These are phyloP conservation scores for Merops nubicus DNA, from an alignment of 2,113 vertebrate genomes.

Conservation along the genomic window DNA sequence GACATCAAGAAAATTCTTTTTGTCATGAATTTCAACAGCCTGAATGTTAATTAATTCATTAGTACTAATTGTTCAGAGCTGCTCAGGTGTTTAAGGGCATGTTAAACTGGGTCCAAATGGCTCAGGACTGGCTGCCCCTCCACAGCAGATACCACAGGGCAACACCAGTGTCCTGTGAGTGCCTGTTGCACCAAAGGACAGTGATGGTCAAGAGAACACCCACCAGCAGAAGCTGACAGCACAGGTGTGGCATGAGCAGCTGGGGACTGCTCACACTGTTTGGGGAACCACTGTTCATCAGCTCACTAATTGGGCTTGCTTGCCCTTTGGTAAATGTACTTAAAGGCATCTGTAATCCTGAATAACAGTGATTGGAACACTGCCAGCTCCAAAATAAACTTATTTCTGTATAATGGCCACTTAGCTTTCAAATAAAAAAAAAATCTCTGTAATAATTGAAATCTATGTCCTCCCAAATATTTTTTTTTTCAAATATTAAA, in stretches of 20 bases:
- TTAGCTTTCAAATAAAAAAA: fast-evolving
- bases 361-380: neutral
- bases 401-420: neutral
- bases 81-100: neutral
- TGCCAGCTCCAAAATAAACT: neutral
- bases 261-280: neutral
- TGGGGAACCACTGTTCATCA: neutral
- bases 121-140: neutral
- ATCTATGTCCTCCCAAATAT: neutral
- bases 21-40: neutral
- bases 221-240: neutral
- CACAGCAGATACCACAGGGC: neutral
- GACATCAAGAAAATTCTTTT: neutral
- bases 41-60: neutral
- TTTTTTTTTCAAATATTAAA: neutral
- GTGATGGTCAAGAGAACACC: neutral
- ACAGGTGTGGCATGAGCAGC: neutral
- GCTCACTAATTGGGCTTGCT: neutral
- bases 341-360: neutral
- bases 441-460: neutral
- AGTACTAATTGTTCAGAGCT: neutral
- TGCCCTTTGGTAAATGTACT: neutral
- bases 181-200: neutral
- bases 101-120: neutral
- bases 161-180: neutral